Evolutionary conservation across 2,888 invertebrate species (phyloP), one percentile per base, ranked within the genome.

Genomic region (Vanessa cardui): DNA sequence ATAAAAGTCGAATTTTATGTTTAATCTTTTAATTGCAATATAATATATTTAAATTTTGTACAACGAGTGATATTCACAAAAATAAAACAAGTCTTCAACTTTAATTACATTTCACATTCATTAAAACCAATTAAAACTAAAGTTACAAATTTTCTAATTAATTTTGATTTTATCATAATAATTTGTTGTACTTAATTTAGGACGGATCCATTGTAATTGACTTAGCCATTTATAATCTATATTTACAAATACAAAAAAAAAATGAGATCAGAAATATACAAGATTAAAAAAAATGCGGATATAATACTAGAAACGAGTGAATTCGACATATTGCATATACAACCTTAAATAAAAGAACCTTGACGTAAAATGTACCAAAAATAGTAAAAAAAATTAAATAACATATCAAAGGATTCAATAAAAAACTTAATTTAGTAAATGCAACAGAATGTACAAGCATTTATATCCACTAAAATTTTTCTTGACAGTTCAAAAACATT

Each of bases 211-310:
- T 63, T 65, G 50, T 64, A 64, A 60, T 66, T 78, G 73, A 77
- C 78, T 77, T 74, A 76, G 73, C 66, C 64, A 77, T 75, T 72
- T 77, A 77, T 76, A 78, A 79, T 79, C 82, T 83, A 82, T 88
- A 89, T 89, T 81, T 87, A 90, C 66, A 71, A 66, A 66, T 66
- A 71, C 52, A 72, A 64, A 66, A 74, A 26, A 26, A 83, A 79
- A 81, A 85, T 92, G 91, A 92, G 91, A 92, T 92, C 91, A 91
- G 86, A 86, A 81, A 88, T 72, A 72, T 72, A 73, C 73, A 73
- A 70, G 52, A 66, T 54, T 31, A 26, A 58, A 56, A 44, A 58
- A 64, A 62, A 66, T 65, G 68, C 64, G 64, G 64, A 65, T 62
- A 72, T 70, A 72, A 67, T 68, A 69, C 61, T 69, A 69, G 39